Percentiles rank a stretch among this genome's conserved stretches.
These are phyloP conservation scores for Scylla paramamosain DNA, from an alignment of 1,140 invertebrate species.

Conservation along the genomic window DNA sequence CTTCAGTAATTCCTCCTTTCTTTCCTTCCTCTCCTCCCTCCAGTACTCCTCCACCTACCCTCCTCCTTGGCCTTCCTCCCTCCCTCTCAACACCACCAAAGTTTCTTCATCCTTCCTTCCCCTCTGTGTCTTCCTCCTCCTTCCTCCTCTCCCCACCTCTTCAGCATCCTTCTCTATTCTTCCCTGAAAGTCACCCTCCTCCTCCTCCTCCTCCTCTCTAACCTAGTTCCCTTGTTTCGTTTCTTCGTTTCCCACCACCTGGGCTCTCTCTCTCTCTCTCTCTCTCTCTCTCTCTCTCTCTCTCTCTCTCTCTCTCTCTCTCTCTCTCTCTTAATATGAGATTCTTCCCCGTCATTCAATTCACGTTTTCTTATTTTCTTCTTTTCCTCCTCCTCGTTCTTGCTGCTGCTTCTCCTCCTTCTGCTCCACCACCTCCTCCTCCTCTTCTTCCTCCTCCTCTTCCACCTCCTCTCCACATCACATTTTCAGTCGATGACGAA, in stretches of 20 bases:
- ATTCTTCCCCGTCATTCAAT: background rate
- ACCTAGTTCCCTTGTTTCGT: background rate
- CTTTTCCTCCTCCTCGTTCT: no score
- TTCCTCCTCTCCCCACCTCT: background rate
- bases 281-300: constrained; percentile 20
- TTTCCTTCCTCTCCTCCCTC: background rate
- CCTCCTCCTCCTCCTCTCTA: background rate
- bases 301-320: constrained; percentile 11
- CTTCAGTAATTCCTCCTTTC: background rate
- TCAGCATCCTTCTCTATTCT: no score
- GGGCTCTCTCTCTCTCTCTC: background rate
- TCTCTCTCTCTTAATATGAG: background rate
- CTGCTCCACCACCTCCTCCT: background rate
- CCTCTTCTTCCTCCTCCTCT: background rate
- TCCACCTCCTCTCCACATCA: no score
- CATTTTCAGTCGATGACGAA: no score
- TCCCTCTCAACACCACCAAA: background rate
- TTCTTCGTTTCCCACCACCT: background rate
- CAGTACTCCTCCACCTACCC: background rate
- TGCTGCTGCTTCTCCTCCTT: background rate
- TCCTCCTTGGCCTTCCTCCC: background rate
- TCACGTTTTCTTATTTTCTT: background rate
- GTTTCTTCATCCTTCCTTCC: background rate
- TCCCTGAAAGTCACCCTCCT: no score
- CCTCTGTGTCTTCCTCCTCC: background rate